Evolutionary conservation across 2,797 vertebrate genomes (phyloP).

Genomic region (Salmo trutta): DNA sequence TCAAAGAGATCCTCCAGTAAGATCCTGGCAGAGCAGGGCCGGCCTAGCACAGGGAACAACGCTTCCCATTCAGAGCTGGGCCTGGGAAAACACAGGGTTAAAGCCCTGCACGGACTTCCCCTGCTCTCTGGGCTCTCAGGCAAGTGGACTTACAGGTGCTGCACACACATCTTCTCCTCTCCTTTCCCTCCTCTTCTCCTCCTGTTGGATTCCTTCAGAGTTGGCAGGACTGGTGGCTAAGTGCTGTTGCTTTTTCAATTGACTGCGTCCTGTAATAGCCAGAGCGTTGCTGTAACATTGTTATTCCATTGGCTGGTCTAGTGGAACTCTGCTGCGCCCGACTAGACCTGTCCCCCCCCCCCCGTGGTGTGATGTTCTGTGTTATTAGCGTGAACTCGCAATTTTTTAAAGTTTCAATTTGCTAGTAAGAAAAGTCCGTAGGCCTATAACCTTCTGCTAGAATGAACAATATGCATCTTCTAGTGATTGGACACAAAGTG

Average conservation of each 20-base stretch:
- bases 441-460: too few relatives aligned
- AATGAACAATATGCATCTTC: too few relatives aligned
- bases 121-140: constrained; percentile 49
- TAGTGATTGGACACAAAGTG: too few relatives aligned
- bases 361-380: constrained; percentile 13
- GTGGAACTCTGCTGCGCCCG: constrained; percentile 33
- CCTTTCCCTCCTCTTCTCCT: constrained; percentile 21
- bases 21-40: constrained; percentile 54
- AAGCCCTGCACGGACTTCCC: constrained; percentile 1
- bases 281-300: constrained; percentile 16
- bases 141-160: constrained; percentile 72
- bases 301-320: constrained; percentile 37
- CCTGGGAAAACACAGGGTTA: constrained; percentile 64
- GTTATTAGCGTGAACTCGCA: constrained; percentile 42
- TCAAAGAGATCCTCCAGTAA: constrained; percentile 70
- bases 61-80: constrained; percentile 56
- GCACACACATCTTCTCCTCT: constrained; percentile 18
- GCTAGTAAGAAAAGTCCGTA: too few relatives aligned
- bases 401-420: too few relatives aligned
- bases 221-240: constrained; percentile 17
- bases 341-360: constrained; percentile 27
- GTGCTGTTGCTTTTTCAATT: constrained; percentile 45
- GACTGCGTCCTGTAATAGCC: constrained; percentile 22
- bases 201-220: neutral
- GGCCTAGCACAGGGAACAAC: constrained; percentile 55